Conservation (phyloP, 2,888 invertebrate species). For the Cantharis rufa region DNA sequence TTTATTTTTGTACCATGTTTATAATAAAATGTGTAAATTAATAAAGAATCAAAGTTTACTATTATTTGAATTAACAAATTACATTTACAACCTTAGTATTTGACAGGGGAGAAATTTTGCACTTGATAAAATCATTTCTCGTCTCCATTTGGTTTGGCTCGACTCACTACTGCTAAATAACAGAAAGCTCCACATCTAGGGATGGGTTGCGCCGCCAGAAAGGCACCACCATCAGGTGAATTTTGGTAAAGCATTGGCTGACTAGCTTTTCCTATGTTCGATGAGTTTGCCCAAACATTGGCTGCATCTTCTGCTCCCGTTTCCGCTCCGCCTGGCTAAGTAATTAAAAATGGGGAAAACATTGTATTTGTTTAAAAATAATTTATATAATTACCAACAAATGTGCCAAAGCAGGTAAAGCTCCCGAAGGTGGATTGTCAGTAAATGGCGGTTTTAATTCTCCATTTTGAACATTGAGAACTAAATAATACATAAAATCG, state of each 20-base stretch:
- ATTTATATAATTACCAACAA: conserved; percentile 49
- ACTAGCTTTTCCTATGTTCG: conserved; percentile 2
- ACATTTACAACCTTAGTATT: background rate
- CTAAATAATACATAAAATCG: conserved; percentile 60
- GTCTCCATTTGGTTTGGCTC: conserved; percentile 23
- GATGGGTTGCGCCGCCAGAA: conserved; percentile 61
- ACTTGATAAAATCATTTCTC: background rate
- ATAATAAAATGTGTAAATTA: background rate
- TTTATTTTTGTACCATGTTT: background rate
- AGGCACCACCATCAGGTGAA: conserved; percentile 63
- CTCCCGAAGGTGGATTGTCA: conserved; percentile 57
- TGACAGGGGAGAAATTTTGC: background rate
- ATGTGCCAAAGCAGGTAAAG: conserved; percentile 54
- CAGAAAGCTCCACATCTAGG: conserved; percentile 64
- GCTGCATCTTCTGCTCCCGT: conserved; percentile 33
- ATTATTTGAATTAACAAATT: background rate
- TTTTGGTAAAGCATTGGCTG: conserved; percentile 57
- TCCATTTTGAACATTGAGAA: conserved; percentile 56
- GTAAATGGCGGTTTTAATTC: conserved; percentile 58
- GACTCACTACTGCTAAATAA: conserved; percentile 60
- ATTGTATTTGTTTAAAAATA: background rate
- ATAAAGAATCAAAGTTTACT: background rate
- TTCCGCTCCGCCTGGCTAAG: conserved; percentile 49
- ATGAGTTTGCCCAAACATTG: conserved; percentile 34
- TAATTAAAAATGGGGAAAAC: background rate